Conservation (phyloP, 2,888 invertebrate species). For the Panzeria rudis region DNA sequence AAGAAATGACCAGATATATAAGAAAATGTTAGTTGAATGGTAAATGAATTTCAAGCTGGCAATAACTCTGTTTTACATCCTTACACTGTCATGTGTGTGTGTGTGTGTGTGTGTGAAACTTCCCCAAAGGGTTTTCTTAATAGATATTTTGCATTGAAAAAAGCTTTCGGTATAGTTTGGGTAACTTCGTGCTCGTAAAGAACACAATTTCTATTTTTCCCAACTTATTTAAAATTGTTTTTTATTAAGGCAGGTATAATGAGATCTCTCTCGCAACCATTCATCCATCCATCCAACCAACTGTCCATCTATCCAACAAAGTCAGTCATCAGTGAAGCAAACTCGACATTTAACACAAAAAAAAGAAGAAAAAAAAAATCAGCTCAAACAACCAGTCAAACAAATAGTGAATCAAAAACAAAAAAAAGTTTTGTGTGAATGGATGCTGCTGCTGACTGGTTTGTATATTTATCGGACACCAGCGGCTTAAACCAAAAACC, state of each 20-base stretch:
- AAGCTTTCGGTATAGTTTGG: too few species aligned
- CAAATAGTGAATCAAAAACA: constrained; percentile 34
- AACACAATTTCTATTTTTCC: too few species aligned
- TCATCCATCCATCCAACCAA: constrained; percentile 33
- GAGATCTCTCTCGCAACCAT: constrained; percentile 12
- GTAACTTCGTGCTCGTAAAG: too few species aligned
- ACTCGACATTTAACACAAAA: constrained; percentile 63
- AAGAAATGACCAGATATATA: not conserved
- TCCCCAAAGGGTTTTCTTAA: too few species aligned
- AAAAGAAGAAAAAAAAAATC: not conserved
- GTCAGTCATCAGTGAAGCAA: constrained; percentile 68
- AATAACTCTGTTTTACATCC: not conserved
- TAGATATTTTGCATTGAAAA: too few species aligned
- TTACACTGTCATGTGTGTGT: not conserved
- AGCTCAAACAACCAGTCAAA: constrained; percentile 36
- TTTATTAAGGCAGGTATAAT: not conserved
- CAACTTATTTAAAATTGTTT: not conserved
- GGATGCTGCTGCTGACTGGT: constrained; percentile 55
- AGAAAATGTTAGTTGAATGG: not conserved
- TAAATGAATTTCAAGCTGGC: not conserved
- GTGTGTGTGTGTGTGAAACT: too few species aligned
- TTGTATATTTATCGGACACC: constrained; percentile 65
- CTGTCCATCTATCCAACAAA: constrained; percentile 58
- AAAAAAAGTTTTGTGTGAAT: constrained; percentile 49
- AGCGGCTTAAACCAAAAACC: constrained; percentile 51